phyloP scores from a whole-genome alignment of 2,113 vertebrate genomes.

The Cepphus grylle region DNA sequence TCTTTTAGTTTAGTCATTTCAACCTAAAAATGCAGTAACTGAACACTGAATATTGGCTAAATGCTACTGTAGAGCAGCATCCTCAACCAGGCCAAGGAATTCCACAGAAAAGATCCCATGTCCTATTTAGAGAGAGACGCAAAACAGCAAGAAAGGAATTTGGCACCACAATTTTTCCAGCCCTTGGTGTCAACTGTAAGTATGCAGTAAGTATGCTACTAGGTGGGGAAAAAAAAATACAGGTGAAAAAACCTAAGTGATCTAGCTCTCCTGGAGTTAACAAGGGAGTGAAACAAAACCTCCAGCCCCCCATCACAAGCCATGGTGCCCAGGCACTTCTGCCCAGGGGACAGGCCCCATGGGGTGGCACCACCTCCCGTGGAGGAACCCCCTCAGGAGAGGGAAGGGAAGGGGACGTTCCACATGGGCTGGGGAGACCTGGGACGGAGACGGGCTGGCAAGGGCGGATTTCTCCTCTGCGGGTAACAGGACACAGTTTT shows the following conservation, averaged over 20 bases:
- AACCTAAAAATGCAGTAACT: background rate
- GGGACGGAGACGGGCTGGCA: rapidly evolving
- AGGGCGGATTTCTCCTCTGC: rapidly evolving
- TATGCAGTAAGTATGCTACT: too few species aligned
- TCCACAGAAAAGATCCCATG: background rate
- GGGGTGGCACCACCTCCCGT: rapidly evolving
- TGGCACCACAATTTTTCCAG: background rate
- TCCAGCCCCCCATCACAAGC: rapidly evolving
- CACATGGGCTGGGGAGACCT: rapidly evolving
- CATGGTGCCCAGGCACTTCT: rapidly evolving
- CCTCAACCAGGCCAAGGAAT: background rate
- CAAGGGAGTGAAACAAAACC: too few species aligned
- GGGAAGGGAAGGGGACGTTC: rapidly evolving
- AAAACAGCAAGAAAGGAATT: background rate
- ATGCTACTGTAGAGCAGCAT: background rate
- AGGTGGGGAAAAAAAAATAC: rapidly evolving
- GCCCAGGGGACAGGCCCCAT: rapidly evolving
- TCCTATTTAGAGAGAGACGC: background rate
- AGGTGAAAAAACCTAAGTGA: rapidly evolving
- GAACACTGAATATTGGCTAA: background rate
- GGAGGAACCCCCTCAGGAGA: rapidly evolving
- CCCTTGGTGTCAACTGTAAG: rapidly evolving
- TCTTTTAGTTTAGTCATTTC: background rate
- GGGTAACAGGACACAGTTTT: rapidly evolving
- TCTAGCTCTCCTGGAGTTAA: background rate